Percentiles rank a stretch among this genome's conserved stretches.
Conservation (phyloP, 2,888 invertebrate species). For the Himalopsyche japonica region DNA sequence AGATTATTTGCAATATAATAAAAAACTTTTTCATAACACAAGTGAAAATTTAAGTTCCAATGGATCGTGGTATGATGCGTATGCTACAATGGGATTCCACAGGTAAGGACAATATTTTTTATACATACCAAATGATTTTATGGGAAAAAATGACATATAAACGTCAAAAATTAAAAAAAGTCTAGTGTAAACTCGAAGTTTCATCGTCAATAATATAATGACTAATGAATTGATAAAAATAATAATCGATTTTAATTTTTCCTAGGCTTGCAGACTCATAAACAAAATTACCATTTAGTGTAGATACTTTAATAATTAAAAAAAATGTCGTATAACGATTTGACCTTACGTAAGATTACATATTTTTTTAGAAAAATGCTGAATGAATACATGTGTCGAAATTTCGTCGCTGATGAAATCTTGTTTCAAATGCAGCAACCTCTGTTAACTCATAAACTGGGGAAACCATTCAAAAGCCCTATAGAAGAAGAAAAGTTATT, state of each 20-base stretch:
- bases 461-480: slow-evolving; percentile 45
- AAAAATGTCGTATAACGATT: no score
- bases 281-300: no score
- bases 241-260: no score
- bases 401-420: slow-evolving; percentile 74
- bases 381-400: slow-evolving; percentile 78
- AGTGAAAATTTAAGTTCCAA: slow-evolving; percentile 48
- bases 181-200: background rate
- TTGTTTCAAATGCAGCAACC: slow-evolving; percentile 63
- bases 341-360: background rate
- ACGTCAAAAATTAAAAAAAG: no score
- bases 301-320: no score
- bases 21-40: slow-evolving; percentile 23
- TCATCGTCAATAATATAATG: no score
- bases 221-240: no score
- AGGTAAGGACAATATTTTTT: slow-evolving; percentile 59
- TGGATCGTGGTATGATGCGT: slow-evolving; percentile 66
- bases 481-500: slow-evolving; percentile 17
- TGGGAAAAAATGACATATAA: no score
- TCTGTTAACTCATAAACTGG: slow-evolving; percentile 50
- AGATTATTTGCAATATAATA: slow-evolving; percentile 35
- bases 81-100: slow-evolving; percentile 69
- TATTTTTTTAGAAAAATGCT: slow-evolving; percentile 65
- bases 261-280: no score
- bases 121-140: no score